phyloP scores from a whole-genome alignment of 2,888 invertebrate species.

The Biston betularia region DNA sequence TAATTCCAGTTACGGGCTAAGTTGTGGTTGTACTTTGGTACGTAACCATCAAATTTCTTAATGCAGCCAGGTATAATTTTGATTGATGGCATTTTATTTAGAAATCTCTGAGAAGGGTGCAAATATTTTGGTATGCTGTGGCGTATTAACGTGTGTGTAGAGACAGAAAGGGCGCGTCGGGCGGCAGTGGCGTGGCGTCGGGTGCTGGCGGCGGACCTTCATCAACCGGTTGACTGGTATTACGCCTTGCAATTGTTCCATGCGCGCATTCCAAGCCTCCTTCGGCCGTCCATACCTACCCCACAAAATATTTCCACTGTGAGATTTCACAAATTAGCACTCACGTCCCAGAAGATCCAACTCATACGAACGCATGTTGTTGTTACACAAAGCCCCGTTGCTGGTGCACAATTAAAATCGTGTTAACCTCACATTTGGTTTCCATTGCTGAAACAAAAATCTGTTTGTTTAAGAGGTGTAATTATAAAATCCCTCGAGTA shows the following conservation, averaged over 20 bases:
- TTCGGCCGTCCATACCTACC: conserved; percentile 32
- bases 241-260: conserved; percentile 81
- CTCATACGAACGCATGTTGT: conserved; percentile 43
- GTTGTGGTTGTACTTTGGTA: too few species aligned
- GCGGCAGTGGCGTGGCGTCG: conserved; percentile 50
- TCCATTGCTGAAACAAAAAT: conserved; percentile 67
- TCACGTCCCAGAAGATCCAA: conserved; percentile 58
- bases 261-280: conserved; percentile 74
- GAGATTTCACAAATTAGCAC: conserved; percentile 81
- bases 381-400: conserved; percentile 42
- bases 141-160: conserved; percentile 49
- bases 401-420: conserved; percentile 55
- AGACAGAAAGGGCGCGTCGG: conserved; percentile 57
- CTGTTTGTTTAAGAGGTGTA: conserved; percentile 77
- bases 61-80: neutral
- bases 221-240: conserved; percentile 85
- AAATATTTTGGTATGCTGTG: conserved; percentile 44
- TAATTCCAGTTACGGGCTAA: too few species aligned
- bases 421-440: conserved; percentile 57
- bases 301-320: conserved; percentile 74
- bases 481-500: conserved; percentile 81
- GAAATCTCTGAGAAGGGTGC: neutral
- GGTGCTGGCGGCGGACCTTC: conserved; percentile 71
- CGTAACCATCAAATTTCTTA: neutral
- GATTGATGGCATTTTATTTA: neutral